Evolutionary conservation across 2,113 vertebrate species (phyloP).

Genomic region (Furnarius figulus): DNA sequence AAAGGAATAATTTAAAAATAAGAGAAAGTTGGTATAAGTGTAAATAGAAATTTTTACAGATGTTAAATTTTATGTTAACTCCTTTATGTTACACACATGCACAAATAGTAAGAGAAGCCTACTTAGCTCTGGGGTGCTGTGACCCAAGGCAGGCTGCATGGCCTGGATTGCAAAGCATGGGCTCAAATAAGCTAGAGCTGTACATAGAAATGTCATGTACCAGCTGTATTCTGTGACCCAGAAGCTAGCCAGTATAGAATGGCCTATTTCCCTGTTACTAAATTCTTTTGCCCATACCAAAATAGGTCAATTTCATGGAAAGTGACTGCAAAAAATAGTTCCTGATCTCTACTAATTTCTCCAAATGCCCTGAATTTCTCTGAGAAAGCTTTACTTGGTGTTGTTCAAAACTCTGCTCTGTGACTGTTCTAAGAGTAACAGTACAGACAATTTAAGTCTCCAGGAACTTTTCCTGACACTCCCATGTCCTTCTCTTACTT

Average conservation of each 20-base stretch:
- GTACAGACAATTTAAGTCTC: rapidly evolving
- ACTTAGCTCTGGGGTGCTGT: neutral
- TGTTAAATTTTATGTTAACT: neutral
- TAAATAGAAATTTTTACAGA: neutral
- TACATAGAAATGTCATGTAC: neutral
- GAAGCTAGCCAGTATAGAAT: neutral
- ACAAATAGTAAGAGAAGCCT: neutral
- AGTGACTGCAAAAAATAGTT: neutral
- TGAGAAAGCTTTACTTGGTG: neutral
- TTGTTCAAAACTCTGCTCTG: neutral
- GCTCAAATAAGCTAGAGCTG: neutral
- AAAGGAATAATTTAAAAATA: neutral
- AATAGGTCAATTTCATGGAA: conserved; percentile 20
- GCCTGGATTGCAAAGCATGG: neutral
- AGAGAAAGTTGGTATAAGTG: neutral
- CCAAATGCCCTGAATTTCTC: neutral
- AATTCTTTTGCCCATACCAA: neutral
- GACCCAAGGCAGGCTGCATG: neutral
- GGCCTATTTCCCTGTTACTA: conserved; percentile 27
- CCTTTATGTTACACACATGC: neutral
- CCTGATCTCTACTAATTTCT: neutral
- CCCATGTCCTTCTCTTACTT: neutral
- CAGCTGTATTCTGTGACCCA: neutral
- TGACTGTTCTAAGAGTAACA: neutral
- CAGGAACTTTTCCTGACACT: neutral